Evolutionary conservation across 2,888 invertebrate genomes (phyloP).

Genomic region (Coelogynopora nodosa): DNA sequence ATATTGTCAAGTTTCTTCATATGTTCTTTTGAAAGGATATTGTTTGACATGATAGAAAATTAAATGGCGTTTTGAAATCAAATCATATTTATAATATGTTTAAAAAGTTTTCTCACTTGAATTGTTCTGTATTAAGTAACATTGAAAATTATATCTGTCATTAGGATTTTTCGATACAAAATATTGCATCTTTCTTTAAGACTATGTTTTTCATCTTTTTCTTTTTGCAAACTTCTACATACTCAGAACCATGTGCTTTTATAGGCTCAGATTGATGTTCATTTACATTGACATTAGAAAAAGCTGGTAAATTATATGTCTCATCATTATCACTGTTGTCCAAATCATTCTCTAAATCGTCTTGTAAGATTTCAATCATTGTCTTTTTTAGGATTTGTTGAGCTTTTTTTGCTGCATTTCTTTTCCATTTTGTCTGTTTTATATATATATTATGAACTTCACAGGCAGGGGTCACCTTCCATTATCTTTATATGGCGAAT

Average conservation of each 20-base stretch:
- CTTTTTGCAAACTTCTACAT: background rate
- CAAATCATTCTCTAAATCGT: background rate
- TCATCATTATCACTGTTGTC: background rate
- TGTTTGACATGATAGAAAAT: constrained; percentile 16
- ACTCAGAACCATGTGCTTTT: background rate
- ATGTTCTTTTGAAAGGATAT: constrained; percentile 3
- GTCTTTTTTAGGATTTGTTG: too few relatives aligned
- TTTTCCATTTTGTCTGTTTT: background rate
- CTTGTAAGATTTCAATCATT: background rate
- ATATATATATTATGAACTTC: background rate
- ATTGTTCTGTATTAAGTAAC: constrained; percentile 20
- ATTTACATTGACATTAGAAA: background rate
- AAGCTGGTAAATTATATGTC: background rate
- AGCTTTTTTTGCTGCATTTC: too few relatives aligned
- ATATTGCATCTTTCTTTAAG: constrained; percentile 3
- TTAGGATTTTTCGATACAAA: constrained; percentile 10
- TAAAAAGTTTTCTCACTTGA: background rate
- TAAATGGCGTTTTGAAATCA: background rate
- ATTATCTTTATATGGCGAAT: too few relatives aligned
- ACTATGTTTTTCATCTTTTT: background rate
- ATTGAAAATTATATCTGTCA: constrained; percentile 21
- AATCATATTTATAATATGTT: constrained; percentile 10
- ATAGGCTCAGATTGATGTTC: background rate
- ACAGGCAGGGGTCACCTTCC: too few relatives aligned
- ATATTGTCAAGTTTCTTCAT: background rate